phyloP scores from a whole-genome alignment of 2,888 invertebrate species.

The Cynaeus angustus region DNA sequence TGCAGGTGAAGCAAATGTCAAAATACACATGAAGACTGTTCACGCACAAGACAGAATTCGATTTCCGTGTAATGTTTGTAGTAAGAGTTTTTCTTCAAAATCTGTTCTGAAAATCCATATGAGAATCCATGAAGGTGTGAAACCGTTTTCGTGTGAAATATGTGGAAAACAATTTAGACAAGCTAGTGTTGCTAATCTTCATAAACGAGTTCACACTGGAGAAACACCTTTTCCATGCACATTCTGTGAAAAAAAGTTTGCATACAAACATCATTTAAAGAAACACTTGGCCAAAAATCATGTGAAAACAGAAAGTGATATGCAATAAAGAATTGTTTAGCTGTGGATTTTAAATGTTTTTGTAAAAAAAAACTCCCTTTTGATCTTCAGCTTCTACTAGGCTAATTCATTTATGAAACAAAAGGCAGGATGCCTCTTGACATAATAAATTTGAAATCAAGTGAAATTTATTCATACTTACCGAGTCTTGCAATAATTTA shows the following conservation, averaged over 20 bases:
- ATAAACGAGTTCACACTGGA: constrained; percentile 28
- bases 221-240: constrained; percentile 30
- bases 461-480: too few species aligned
- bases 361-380: too few species aligned
- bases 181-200: constrained; percentile 8
- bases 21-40: constrained; percentile 23
- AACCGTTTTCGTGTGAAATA: constrained; percentile 20
- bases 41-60: neutral
- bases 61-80: constrained; percentile 17
- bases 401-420: too few species aligned
- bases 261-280: constrained; percentile 30
- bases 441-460: too few species aligned
- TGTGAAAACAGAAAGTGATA: neutral
- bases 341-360: too few species aligned
- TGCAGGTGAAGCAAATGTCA: constrained; percentile 3
- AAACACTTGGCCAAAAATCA: constrained; percentile 28
- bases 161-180: constrained; percentile 29
- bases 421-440: too few species aligned
- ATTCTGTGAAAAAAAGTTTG: constrained; percentile 24
- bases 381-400: too few species aligned
- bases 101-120: constrained; percentile 15
- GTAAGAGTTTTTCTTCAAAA: constrained; percentile 22
- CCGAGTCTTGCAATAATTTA: too few species aligned
- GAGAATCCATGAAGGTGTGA: constrained; percentile 27
- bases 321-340: neutral